Evolutionary conservation across 2,113 vertebrate species (phyloP).

Genomic region (Amblyornis subalaris): DNA sequence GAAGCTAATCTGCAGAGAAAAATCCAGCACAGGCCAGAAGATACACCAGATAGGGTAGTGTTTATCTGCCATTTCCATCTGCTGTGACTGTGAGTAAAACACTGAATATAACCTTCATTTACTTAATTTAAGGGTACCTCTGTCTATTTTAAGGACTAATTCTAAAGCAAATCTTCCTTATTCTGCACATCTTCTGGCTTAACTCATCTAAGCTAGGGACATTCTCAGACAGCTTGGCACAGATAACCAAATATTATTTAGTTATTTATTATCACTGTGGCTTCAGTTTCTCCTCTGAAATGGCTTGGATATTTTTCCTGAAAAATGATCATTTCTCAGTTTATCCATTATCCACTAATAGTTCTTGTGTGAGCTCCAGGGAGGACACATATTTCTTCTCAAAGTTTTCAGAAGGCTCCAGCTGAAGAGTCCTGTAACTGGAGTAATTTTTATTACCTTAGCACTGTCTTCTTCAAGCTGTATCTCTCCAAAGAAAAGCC

Average conservation of each 20-base stretch:
- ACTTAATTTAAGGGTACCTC: neutral
- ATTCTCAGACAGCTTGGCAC: neutral
- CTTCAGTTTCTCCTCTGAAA: constrained; percentile 16
- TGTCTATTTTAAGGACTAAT: neutral
- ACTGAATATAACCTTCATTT: neutral
- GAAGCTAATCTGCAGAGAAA: neutral
- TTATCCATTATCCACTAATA: neutral
- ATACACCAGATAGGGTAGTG: too few relatives aligned
- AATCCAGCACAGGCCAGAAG: neutral
- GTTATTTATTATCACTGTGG: neutral
- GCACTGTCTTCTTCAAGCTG: constrained; percentile 18
- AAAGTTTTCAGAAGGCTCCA: constrained; percentile 19
- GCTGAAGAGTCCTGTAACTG: constrained; percentile 25
- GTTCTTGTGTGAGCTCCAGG: neutral
- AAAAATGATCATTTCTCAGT: neutral
- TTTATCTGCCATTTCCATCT: neutral
- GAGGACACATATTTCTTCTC: constrained; percentile 5
- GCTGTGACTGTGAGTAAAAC: neutral
- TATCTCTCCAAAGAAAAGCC: neutral
- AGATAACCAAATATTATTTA: neutral
- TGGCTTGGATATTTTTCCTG: neutral
- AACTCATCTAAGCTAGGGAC: neutral
- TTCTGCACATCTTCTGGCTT: neutral
- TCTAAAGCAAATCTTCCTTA: neutral
- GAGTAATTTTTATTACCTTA: constrained; percentile 22